Evolutionary conservation across 2,797 vertebrate species (phyloP).

Genomic region (Sphenopsis melanotis): DNA sequence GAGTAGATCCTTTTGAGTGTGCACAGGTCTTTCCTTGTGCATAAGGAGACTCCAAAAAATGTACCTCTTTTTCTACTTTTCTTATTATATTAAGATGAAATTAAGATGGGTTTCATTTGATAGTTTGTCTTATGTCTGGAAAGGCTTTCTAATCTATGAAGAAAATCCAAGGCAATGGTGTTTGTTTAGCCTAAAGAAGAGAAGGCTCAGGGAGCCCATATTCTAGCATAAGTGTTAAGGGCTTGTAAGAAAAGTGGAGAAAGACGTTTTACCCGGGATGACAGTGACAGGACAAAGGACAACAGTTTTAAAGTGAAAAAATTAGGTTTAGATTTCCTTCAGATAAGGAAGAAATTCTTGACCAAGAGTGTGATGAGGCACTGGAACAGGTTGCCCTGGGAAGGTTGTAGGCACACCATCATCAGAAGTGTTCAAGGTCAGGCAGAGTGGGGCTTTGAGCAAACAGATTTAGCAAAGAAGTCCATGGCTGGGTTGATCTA

Average conservation of each 20-base stretch:
- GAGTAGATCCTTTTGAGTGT: not conserved
- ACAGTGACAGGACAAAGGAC: not conserved
- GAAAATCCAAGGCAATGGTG: not conserved
- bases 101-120: not conserved
- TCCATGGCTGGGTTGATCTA: too few relatives aligned
- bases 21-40: not conserved
- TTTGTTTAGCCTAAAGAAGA: not conserved
- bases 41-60: not conserved
- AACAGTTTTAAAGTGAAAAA: not conserved
- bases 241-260: not conserved
- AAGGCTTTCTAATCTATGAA: not conserved
- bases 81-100: not conserved
- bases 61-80: not conserved
- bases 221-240: too few relatives aligned
- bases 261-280: not conserved
- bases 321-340: not conserved
- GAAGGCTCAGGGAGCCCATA: not conserved
- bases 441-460: not conserved
- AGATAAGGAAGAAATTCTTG: not conserved
- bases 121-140: not conserved
- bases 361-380: fast-evolving
- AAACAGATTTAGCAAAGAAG: not conserved
- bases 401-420: fast-evolving
- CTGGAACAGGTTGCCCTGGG: not conserved
- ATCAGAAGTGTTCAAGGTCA: not conserved